These are phyloP conservation scores for Petrolisthes manimaculis DNA, from an alignment of 2,888 invertebrate species.

Conservation along the genomic window DNA sequence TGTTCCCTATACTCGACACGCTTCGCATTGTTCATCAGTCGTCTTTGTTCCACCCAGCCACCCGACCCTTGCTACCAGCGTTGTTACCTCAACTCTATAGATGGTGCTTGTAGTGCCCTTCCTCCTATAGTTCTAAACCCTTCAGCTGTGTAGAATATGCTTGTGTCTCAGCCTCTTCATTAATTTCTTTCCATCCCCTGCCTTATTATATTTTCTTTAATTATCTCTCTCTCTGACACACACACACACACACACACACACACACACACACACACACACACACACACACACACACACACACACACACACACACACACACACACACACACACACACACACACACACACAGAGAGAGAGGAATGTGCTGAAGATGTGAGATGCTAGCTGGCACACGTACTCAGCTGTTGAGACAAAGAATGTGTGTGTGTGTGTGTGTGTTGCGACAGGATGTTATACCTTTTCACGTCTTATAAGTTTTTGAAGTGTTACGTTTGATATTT, in stretches of 20 bases:
- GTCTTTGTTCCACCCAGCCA: background rate
- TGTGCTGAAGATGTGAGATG: background rate
- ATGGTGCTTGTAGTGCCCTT: background rate
- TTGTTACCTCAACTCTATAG: background rate
- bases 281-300: slow-evolving; percentile 19
- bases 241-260: background rate
- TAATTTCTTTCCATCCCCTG: background rate
- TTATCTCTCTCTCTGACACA: background rate
- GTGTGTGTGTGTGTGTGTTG: slow-evolving; percentile 1
- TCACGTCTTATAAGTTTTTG: too few relatives aligned
- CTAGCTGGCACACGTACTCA: background rate
- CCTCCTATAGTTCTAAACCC: background rate
- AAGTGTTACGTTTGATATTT: too few relatives aligned
- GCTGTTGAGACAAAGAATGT: background rate
- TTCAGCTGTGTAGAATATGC: background rate
- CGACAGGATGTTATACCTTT: background rate
- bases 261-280: slow-evolving; percentile 22
- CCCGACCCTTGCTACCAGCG: background rate
- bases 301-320: background rate
- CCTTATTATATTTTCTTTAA: background rate
- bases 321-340: background rate
- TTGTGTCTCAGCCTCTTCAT: too few relatives aligned
- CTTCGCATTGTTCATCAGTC: background rate
- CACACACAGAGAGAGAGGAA: background rate
- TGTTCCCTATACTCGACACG: background rate